These are phyloP conservation scores for Psittacula derbiana DNA, from an alignment of 2,797 vertebrate species.

Conservation along the genomic window DNA sequence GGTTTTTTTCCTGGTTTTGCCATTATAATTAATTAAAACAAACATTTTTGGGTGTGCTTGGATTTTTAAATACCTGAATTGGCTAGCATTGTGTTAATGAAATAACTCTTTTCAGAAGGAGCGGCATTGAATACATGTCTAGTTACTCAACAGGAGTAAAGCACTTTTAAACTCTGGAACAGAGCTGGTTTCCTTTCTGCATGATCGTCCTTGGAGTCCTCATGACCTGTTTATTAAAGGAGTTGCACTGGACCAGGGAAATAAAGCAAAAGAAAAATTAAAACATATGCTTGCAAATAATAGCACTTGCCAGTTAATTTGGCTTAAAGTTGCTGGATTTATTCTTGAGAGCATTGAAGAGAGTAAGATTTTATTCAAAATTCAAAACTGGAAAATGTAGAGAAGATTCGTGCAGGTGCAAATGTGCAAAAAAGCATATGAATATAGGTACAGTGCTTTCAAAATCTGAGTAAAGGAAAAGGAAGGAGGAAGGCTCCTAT, in stretches of 20 bases:
- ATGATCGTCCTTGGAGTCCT: background rate
- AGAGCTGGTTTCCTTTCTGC: background rate
- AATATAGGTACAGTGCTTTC: background rate
- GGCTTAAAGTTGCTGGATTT: background rate
- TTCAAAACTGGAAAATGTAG: background rate
- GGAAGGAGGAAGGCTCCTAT: background rate
- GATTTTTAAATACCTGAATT: background rate
- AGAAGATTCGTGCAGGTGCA: background rate
- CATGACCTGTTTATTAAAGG: background rate
- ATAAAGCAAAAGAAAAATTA: background rate
- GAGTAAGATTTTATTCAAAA: background rate
- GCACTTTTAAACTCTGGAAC: background rate
- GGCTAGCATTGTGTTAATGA: background rate
- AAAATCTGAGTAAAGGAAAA: background rate
- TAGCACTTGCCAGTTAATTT: background rate
- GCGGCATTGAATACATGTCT: background rate
- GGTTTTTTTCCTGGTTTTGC: conserved; percentile 32
- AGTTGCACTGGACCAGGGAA: background rate
- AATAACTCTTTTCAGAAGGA: background rate
- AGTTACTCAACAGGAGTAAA: background rate
- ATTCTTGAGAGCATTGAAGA: background rate
- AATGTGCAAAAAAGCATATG: background rate
- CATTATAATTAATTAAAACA: conserved; percentile 46
- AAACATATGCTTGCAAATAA: background rate
- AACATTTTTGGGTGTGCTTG: background rate